Evolutionary conservation across 2,113 vertebrate species (phyloP), one percentile per base, ranked within the genome.

Genomic region (Chitala chitala): DNA sequence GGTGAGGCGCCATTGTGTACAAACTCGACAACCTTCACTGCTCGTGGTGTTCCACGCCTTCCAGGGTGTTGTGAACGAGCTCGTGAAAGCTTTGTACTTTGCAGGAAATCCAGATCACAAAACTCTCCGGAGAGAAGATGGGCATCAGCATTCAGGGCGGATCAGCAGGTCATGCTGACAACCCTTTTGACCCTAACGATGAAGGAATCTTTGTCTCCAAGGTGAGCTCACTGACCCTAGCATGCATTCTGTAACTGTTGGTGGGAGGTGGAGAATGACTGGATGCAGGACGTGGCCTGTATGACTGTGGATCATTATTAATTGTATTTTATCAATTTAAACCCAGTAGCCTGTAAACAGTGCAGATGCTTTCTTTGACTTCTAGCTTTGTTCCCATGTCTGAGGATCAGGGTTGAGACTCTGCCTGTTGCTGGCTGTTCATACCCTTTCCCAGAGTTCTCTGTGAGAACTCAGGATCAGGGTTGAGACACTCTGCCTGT

Each of bases 161-260:
- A 0, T 95, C 96, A 2, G 95, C 95, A 64, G 96, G 97, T 12
- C 97, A 98, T 0, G 92, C 95, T 0, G 97, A 96, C 13, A 99
- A 99, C 78, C 97, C 97, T 0, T 92, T 95, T 0, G 97, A 99
- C 75, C 84, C 95, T 55, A 94, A 94, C 0, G 97, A 99, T 6
- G 97, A 99, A 75, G 97, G 97, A 71, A 93, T 98, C 83, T 99
- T 99, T 79, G 93, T 99, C 78, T 99, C 97, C 1, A 99, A 99
- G 95, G 97, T 98, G 77, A 38, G 6, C 50, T 36, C 22, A 1
- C 12, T 33, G 6, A 20, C 63, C 22, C n/a, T 42, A n/a, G n/a
- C n/a, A n/a, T n/a, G n/a, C n/a, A n/a, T n/a, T n/a, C n/a, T n/a
- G n/a, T n/a, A n/a, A n/a, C n/a, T n/a, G n/a, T n/a, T n/a, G n/a